These are phyloP conservation scores for Danionella cerebrum DNA, from an alignment of 2,113 vertebrate species.

Conservation along the genomic window DNA sequence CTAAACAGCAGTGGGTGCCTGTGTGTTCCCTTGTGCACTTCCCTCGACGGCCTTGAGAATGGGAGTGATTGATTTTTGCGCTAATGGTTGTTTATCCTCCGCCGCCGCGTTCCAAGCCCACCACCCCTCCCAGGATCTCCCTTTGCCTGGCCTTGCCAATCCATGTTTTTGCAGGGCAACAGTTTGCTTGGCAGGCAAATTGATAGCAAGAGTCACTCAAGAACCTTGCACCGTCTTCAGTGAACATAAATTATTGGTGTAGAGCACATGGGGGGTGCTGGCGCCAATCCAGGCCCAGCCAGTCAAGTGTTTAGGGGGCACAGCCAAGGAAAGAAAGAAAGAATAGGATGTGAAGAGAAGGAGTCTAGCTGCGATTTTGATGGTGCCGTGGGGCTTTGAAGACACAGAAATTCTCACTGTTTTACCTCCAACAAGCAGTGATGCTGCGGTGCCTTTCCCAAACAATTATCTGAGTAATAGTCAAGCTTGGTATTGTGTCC, in stretches of 20 bases:
- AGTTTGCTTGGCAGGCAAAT: conserved; percentile 77
- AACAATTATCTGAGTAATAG: too few relatives aligned
- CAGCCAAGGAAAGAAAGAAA: conserved; percentile 29
- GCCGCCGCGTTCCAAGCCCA: conserved; percentile 60
- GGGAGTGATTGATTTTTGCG: conserved; percentile 72
- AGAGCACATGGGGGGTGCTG: conserved; percentile 82
- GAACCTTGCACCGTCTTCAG: conserved; percentile 84
- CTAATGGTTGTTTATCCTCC: conserved; percentile 66
- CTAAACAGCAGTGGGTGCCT: conserved; percentile 24
- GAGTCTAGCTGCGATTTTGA: conserved; percentile 59
- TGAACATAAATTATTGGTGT: conserved; percentile 89
- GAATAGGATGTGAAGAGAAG: conserved; percentile 2
- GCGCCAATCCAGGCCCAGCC: conserved; percentile 71
- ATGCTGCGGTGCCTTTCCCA: conserved; percentile 51
- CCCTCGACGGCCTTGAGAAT: conserved; percentile 58
- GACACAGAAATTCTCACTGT: conserved; percentile 76
- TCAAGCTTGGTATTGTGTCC: too few relatives aligned
- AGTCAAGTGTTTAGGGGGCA: conserved; percentile 74
- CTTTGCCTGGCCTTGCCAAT: conserved; percentile 44
- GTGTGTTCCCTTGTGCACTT: conserved; percentile 19
- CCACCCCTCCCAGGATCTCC: conserved; percentile 44
- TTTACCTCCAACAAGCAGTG: conserved; percentile 71
- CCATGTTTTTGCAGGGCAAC: conserved; percentile 62
- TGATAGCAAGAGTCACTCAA: conserved; percentile 75
- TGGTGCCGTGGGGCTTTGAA: conserved; percentile 68